phyloP scores from a whole-genome alignment of 2,888 invertebrate genomes.

The Gari tellinella region DNA sequence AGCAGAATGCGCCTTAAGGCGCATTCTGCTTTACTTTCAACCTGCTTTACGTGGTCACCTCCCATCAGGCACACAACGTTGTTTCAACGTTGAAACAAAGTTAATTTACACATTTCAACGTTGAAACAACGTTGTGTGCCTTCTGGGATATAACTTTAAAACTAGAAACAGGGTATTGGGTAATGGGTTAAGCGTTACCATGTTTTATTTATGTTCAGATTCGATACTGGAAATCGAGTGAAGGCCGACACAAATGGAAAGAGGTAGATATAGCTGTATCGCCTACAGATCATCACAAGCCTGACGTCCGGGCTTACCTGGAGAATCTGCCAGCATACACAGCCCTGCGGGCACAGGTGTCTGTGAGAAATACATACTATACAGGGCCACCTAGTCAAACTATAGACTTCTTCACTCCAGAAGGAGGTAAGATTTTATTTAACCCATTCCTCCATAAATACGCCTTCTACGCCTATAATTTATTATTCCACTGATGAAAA shows the following conservation, averaged over 20 bases:
- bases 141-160: neutral
- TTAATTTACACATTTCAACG: no score
- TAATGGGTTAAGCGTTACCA: neutral
- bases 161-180: no score
- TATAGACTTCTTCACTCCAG: constrained; percentile 86
- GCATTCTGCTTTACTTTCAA: no score
- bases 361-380: constrained; percentile 95
- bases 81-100: no score
- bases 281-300: constrained; percentile 56
- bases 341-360: constrained; percentile 93
- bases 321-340: constrained; percentile 80
- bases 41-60: no score
- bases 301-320: constrained; percentile 74
- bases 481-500: no score
- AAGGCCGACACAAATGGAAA: constrained; percentile 82
- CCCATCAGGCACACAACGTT: no score
- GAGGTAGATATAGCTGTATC: constrained; percentile 70
- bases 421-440: constrained; percentile 82
- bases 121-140: neutral
- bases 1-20: no score
- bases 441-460: no score
- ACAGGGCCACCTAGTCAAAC: constrained; percentile 95
- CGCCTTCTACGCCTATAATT: no score
- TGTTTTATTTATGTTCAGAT: constrained; percentile 86
- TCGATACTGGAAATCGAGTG: constrained; percentile 96